Evolutionary conservation across 2,888 invertebrate species (phyloP).

Genomic region (Heterodera filipjevi): DNA sequence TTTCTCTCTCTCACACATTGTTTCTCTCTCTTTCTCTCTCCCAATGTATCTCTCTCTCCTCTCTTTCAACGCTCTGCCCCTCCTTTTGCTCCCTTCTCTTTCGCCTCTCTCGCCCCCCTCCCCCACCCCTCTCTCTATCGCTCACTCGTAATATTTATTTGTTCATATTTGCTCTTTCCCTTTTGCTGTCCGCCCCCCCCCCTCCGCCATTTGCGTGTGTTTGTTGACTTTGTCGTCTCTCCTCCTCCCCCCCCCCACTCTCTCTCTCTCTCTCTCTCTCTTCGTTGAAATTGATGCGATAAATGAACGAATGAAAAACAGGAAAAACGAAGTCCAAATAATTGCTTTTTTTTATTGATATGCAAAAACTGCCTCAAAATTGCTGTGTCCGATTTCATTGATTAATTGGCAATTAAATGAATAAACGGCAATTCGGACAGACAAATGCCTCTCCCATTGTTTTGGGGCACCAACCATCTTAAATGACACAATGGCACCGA

Average conservation of each 20-base stretch:
- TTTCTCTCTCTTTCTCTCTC: background rate
- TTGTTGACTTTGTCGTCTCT: constrained; percentile 15
- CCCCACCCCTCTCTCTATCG: background rate
- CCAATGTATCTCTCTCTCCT: background rate
- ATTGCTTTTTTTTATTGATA: background rate
- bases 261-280: too few relatives aligned
- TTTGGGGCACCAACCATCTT: constrained; percentile 53
- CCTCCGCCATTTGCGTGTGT: constrained; percentile 11
- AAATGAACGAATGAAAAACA: constrained; percentile 20
- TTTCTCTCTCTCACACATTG: background rate
- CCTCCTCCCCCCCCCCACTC: too few relatives aligned
- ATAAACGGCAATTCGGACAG: too few relatives aligned
- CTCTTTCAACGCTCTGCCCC: background rate
- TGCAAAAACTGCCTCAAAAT: constrained; percentile 3
- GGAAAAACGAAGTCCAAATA: background rate
- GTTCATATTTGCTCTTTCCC: constrained; percentile 12
- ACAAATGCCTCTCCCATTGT: too few relatives aligned
- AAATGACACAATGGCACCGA: constrained; percentile 51
- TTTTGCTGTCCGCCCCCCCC: background rate
- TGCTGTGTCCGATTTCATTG: background rate
- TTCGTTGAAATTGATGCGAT: constrained; percentile 12
- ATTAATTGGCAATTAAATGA: background rate
- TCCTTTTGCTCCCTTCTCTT: background rate
- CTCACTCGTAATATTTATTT: background rate
- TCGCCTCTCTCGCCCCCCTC: too few relatives aligned